Conservation (phyloP, 2,888 invertebrate genomes). For the Scaeva pyrastri region DNA sequence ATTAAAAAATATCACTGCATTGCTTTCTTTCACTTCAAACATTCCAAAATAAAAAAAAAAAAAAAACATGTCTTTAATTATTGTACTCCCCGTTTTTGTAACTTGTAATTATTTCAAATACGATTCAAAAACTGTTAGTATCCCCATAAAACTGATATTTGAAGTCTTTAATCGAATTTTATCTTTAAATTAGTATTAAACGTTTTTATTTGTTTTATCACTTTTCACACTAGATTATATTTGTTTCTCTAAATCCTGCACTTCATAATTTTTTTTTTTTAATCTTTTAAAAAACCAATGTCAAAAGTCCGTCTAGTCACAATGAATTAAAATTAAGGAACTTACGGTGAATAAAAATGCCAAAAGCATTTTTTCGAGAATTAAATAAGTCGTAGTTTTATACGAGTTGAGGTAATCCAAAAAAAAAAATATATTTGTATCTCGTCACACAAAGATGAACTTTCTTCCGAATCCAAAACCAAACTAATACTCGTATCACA, state of each 20-base stretch:
- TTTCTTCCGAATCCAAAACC: constrained; percentile 59
- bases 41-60: too few relatives aligned
- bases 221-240: not conserved
- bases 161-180: too few relatives aligned
- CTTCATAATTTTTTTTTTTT: not conserved
- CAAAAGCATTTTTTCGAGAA: constrained; percentile 14
- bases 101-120: too few relatives aligned
- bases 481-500: constrained; percentile 67
- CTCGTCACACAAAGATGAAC: constrained; percentile 36
- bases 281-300: not conserved
- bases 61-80: too few relatives aligned
- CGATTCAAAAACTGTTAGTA: too few relatives aligned
- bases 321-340: not conserved
- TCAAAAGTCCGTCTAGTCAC: constrained; percentile 8
- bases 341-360: constrained; percentile 24
- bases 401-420: not conserved
- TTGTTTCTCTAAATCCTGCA: not conserved
- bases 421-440: too few relatives aligned
- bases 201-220: not conserved
- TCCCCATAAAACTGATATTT: too few relatives aligned
- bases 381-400: not conserved
- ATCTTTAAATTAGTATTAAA: too few relatives aligned
- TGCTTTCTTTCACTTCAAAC: too few relatives aligned
- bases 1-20: too few relatives aligned
- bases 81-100: too few relatives aligned